A percentile compares a stretch with the other conserved stretches of the same genome.
phyloP scores from a whole-genome alignment of 1,140 invertebrate genomes.

The Bathynomus jamesi region DNA sequence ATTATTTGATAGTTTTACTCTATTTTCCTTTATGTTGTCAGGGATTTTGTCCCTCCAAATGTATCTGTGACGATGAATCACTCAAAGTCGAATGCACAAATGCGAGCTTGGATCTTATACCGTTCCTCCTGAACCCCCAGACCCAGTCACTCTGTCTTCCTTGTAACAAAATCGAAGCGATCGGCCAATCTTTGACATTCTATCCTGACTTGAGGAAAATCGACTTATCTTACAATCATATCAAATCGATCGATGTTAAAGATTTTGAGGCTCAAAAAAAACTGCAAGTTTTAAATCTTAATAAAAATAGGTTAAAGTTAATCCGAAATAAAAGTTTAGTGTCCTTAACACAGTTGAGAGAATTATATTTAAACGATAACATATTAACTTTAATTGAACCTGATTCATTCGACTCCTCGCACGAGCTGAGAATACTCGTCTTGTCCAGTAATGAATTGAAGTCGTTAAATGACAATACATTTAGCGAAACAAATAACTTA shows the following conservation, averaged over 20 bases:
- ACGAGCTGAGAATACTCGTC: neutral
- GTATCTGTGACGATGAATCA: conserved; percentile 77
- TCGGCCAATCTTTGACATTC: conserved; percentile 39
- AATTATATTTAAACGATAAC: neutral
- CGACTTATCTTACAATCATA: conserved; percentile 40
- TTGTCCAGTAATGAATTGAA: neutral
- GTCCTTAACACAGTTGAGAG: neutral
- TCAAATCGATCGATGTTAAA: conserved; percentile 51
- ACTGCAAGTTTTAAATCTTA: neutral
- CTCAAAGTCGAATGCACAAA: conserved; percentile 76
- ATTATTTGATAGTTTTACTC: neutral
- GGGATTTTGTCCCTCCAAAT: conserved; percentile 63
- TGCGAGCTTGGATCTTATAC: conserved; percentile 75
- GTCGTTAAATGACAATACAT: neutral
- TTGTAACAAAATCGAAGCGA: conserved; percentile 20
- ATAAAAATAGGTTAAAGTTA: neutral
- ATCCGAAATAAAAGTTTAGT: neutral
- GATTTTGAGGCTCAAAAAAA: conserved; percentile 60
- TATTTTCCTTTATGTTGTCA: conserved; percentile 6
- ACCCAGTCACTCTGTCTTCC: conserved; percentile 50
- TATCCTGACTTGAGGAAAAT: conserved; percentile 40
- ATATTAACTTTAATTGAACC: neutral
- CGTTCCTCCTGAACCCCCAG: conserved; percentile 81
- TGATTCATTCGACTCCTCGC: neutral
- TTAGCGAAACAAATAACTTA: neutral